Evolutionary conservation across 2,797 vertebrate genomes (phyloP), one percentile per base, ranked within the genome.

Genomic region (Anguilla marmorata): DNA sequence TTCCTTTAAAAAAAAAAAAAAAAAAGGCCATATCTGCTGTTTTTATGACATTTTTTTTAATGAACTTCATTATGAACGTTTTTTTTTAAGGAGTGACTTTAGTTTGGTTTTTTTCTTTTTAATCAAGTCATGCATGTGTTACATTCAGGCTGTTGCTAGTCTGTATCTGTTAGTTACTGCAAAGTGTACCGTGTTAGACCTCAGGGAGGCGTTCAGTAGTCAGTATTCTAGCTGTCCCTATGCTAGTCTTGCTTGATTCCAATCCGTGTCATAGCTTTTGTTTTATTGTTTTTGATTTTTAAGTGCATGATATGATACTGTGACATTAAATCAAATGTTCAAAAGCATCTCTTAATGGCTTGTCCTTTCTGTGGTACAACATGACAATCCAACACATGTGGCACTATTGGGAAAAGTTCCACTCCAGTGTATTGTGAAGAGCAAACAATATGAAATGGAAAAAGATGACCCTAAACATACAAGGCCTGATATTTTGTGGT

Each of bases 1-100:
- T 93, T 94, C 94, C 90, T 93, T 93, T 90, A 91, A 90, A 93
- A 89, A 63, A 87, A 79, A 87, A 41, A 52, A 54, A 54, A 56
- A 56, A 21, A n/a, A 66, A 93, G 92, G 54, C 50, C 91, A 92
- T 91, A 89, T 92, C 92, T 93, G 90, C 92, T 86, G 14, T 92
- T 90, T 90, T 89, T 45, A 14, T 48, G 88, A 87, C 86, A 84
- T 72, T 69, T 60, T 74, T 74, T 85, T 89, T 56, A 66, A 69
- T 87, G 90, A 88, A 90, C 21, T 63, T 89, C 88, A 92, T 86
- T 90, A 84, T 88, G 63, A 90, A 89, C 91, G 91, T 41, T 85
- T 87, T 85, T 87, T 56, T 87, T 88, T 87, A 79, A 91, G 82
- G 87, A 93, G 91, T n/a, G 87, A 92, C 84, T 86, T 92, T 90